Percentiles rank a stretch among this genome's conserved stretches.
Conservation (phyloP, 2,113 vertebrate species). For the Cynocephalus volans region DNA sequence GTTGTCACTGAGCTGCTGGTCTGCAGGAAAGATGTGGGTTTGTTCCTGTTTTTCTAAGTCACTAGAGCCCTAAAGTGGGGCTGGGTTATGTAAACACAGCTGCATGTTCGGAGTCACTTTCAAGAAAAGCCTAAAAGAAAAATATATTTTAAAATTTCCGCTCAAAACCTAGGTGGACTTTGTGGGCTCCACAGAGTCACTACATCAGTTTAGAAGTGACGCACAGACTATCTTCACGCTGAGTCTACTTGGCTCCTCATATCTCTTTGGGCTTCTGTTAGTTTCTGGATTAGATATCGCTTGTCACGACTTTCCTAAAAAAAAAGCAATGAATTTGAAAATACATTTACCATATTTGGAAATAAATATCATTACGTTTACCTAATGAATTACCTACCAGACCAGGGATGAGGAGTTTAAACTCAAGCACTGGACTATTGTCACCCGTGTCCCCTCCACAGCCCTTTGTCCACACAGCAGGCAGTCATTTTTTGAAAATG, state of each 20-base stretch:
- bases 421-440: background rate
- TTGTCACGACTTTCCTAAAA: constrained; percentile 95
- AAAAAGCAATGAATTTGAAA: background rate
- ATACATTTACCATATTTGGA: background rate
- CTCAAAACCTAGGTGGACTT: background rate
- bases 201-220: background rate
- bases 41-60: constrained; percentile 30
- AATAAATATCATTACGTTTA: background rate
- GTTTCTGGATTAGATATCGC: constrained; percentile 93
- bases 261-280: constrained; percentile 91
- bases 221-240: rapidly evolving
- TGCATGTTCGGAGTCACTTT: background rate
- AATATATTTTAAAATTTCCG: constrained; percentile 15
- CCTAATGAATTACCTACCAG: background rate
- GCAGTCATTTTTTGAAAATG: background rate
- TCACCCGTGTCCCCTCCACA: too few species aligned
- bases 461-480: background rate
- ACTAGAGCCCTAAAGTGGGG: background rate
- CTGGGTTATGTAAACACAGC: background rate
- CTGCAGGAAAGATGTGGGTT: background rate
- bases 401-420: background rate
- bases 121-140: constrained; percentile 54
- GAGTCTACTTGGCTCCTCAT: constrained; percentile 48
- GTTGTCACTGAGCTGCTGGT: background rate
- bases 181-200: background rate